Conservation (phyloP, 2,113 vertebrate genomes). For the Mesocricetus auratus region DNA sequence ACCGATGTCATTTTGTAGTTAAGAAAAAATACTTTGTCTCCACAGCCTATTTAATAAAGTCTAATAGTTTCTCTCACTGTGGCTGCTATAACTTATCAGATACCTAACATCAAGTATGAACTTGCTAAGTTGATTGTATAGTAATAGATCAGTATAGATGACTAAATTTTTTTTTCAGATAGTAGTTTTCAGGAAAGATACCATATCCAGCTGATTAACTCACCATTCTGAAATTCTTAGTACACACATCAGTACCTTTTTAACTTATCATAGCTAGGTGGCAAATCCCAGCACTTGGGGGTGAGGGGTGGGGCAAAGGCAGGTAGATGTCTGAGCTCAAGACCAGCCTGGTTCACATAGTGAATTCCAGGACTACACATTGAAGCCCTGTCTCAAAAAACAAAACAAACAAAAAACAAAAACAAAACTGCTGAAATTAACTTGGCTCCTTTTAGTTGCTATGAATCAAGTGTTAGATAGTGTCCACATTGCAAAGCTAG, state of each 20-base stretch:
- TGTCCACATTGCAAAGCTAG: not conserved
- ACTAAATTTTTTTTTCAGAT: conserved; percentile 16
- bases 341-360: not conserved
- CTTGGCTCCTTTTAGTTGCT: conserved; percentile 6
- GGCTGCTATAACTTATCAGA: not conserved
- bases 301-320: not conserved
- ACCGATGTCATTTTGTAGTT: not conserved
- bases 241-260: not conserved
- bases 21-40: not conserved
- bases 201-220: not conserved
- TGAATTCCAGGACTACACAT: not conserved
- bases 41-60: not conserved
- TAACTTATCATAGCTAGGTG: not conserved
- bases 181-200: not conserved
- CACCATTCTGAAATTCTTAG: not conserved
- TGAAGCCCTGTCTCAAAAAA: not conserved
- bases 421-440: not conserved
- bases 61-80: not conserved
- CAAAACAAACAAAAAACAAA: not conserved
- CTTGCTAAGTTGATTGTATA: not conserved
- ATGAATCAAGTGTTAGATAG: not conserved
- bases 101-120: not conserved
- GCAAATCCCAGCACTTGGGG: not conserved
- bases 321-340: not conserved
- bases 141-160: not conserved